phyloP scores from a whole-genome alignment of 2,113 vertebrate genomes.

The Spea multiplicata region DNA sequence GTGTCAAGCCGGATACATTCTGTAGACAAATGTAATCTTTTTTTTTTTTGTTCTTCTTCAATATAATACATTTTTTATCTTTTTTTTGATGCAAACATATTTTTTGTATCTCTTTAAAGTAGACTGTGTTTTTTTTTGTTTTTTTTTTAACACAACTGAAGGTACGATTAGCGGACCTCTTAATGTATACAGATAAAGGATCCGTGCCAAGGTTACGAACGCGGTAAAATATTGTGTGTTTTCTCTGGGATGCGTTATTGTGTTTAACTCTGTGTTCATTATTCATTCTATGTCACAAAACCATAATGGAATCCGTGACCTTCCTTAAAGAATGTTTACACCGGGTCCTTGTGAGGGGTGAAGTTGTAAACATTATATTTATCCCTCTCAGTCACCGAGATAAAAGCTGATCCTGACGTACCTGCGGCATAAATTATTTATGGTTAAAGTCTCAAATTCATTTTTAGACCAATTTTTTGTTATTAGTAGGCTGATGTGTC shows the following conservation, averaged over 20 bases:
- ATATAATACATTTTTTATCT: background rate
- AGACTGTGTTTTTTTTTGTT: background rate
- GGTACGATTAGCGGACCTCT: background rate
- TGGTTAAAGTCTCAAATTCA: no score
- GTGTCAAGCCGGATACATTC: no score
- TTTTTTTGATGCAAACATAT: background rate
- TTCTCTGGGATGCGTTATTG: constrained; percentile 8
- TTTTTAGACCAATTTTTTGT: no score
- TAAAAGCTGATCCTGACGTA: no score
- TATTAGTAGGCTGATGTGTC: no score
- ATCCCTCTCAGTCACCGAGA: no score
- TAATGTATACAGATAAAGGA: constrained; percentile 20
- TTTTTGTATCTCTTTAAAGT: constrained; percentile 3
- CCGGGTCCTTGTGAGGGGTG: constrained; percentile 8
- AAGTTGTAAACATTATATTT: no score
- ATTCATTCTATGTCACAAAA: constrained; percentile 28
- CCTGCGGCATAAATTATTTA: no score
- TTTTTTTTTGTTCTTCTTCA: background rate
- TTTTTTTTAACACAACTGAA: constrained; percentile 4
- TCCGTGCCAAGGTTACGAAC: constrained; percentile 20
- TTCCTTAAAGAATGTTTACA: constrained; percentile 32
- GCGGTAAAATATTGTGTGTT: constrained; percentile 36
- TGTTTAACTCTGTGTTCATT: constrained; percentile 35
- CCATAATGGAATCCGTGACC: constrained; percentile 21
- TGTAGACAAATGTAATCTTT: no score